Percentiles rank a stretch among this genome's conserved stretches.
Evolutionary conservation across 2,113 vertebrate species (phyloP).

Genomic region (Corythaixoides concolor): DNA sequence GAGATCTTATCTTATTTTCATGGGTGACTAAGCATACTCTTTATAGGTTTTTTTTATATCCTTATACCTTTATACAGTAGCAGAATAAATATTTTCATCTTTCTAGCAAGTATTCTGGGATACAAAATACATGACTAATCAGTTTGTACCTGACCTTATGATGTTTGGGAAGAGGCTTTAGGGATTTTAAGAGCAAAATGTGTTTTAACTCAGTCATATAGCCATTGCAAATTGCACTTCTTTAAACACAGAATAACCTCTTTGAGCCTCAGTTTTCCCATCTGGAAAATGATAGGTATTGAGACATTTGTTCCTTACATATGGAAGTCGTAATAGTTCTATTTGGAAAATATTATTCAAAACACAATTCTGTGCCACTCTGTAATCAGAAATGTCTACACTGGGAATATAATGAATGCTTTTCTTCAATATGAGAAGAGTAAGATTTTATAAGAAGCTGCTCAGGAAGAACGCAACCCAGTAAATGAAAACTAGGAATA

Average conservation of each 20-base stretch:
- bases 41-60: background rate
- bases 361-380: background rate
- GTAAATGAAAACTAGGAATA: background rate
- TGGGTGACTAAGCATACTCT: background rate
- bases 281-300: background rate
- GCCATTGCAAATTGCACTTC: background rate
- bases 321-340: background rate
- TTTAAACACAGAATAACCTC: background rate
- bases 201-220: background rate
- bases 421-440: background rate
- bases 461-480: background rate
- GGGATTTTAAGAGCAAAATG: background rate
- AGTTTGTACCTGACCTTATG: background rate
- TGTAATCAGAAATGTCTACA: background rate
- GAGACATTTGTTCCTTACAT: background rate
- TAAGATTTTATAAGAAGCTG: background rate
- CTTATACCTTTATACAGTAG: background rate
- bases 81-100: background rate
- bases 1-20: background rate
- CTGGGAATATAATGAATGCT: background rate
- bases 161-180: background rate
- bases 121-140: background rate
- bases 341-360: background rate
- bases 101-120: background rate
- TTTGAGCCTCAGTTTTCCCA: background rate